These are phyloP conservation scores for Forbesichthys papilliferus DNA, from an alignment of 2,113 vertebrate genomes.

Conservation along the genomic window DNA sequence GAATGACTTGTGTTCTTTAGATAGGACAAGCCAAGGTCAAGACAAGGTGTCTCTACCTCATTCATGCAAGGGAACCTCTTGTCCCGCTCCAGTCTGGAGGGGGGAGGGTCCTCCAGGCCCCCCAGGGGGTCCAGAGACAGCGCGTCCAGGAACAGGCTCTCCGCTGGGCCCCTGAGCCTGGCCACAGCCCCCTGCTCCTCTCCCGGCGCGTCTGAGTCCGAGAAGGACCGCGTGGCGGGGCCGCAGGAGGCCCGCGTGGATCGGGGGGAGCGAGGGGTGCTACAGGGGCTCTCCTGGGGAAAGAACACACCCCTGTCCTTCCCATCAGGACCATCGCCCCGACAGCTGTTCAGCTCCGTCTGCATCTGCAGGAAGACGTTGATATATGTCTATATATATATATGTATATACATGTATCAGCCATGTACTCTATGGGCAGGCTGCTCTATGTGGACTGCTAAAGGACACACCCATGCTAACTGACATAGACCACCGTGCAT, in stretches of 20 bases:
- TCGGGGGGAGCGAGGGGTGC: constrained; percentile 42
- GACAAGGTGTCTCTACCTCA: constrained; percentile 80
- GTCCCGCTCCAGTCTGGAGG: constrained; percentile 78
- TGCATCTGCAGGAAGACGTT: constrained; percentile 76
- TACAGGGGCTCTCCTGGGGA: constrained; percentile 74
- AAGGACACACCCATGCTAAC: too few relatives aligned
- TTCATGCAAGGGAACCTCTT: constrained; percentile 81
- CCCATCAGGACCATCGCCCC: constrained; percentile 68
- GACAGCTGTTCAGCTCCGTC: constrained; percentile 76
- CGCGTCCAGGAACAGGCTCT: constrained; percentile 90
- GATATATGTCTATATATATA: background rate
- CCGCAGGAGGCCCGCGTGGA: constrained; percentile 45
- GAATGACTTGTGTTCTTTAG: too few relatives aligned
- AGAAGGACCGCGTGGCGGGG: constrained; percentile 71
- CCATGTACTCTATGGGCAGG: too few relatives aligned
- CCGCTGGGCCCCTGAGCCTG: constrained; percentile 80
- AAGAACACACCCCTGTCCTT: constrained; percentile 73
- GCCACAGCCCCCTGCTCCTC: constrained; percentile 74
- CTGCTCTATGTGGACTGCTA: too few relatives aligned
- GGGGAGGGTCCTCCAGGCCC: constrained; percentile 75
- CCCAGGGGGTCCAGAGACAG: constrained; percentile 84
- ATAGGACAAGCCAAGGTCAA: too few relatives aligned
- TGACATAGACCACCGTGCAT: too few relatives aligned
- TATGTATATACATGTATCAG: too few relatives aligned
- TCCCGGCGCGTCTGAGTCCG: constrained; percentile 82